Evolutionary conservation across 2,888 invertebrate species (phyloP).

Genomic region (Nymphalis c-album): DNA sequence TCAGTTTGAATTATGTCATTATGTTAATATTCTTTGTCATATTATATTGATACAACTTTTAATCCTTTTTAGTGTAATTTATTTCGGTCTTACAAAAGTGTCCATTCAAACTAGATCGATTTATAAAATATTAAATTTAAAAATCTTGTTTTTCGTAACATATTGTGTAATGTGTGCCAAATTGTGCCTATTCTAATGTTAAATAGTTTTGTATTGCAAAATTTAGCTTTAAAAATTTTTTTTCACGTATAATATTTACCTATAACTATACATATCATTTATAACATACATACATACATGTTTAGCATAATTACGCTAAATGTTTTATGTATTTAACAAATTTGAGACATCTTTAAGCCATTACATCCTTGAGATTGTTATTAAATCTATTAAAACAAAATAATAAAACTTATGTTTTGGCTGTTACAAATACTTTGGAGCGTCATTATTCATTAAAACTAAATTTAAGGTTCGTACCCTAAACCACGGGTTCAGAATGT

Average conservation of each 20-base stretch:
- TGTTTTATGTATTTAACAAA: too few relatives aligned
- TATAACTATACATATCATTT: not conserved
- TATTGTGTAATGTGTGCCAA: slow-evolving; percentile 12
- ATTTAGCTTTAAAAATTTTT: not conserved
- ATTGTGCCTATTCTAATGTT: slow-evolving; percentile 24
- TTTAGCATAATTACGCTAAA: too few relatives aligned
- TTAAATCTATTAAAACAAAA: too few relatives aligned
- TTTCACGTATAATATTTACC: slow-evolving; percentile 10
- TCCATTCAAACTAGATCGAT: slow-evolving; percentile 19
- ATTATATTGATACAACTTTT: slow-evolving; percentile 5
- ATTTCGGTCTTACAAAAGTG: slow-evolving; percentile 5
- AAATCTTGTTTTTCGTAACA: slow-evolving; percentile 16
- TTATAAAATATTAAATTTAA: slow-evolving; percentile 8
- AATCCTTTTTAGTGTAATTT: slow-evolving; percentile 7
- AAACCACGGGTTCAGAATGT: too few relatives aligned
- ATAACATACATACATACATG: too few relatives aligned
- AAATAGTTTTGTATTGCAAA: slow-evolving; percentile 18
- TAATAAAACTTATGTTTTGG: too few relatives aligned
- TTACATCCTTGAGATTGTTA: too few relatives aligned
- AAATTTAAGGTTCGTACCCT: too few relatives aligned
- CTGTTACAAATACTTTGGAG: too few relatives aligned
- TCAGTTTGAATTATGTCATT: slow-evolving; percentile 11
- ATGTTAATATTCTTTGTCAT: slow-evolving; percentile 8
- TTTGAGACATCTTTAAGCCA: too few relatives aligned
- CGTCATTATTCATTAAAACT: too few relatives aligned